Base-by-base conservation (phyloP, 2,888 invertebrate genomes). In the Andrena bicolor region DNA sequence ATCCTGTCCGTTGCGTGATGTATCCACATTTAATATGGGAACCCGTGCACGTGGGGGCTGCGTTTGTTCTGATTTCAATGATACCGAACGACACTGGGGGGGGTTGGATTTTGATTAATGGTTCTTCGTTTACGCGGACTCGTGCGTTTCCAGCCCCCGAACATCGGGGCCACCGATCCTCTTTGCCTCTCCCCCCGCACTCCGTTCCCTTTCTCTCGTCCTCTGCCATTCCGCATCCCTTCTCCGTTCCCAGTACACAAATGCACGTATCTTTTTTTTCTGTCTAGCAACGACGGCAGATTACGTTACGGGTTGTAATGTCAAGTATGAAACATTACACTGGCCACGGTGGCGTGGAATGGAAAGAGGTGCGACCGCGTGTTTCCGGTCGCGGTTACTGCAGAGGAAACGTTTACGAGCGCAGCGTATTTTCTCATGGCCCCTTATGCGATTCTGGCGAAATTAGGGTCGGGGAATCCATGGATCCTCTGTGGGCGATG, bases 1-100 rank as follows among this genome's bases (percentile, higher is more conserved):
- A 78, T 68, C 82, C 88, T 88, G 84, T 49, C 74, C 75, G 81
- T 80, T 81, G 80, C 85, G 84, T 89, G 89, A 89, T 89, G 86
- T 86, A 89, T 89, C 82, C 82, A 64, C 83, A 77, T 88, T 89
- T 89, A 89, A 89, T 89, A 89, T 86, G 89, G 80, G 85, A 89
- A 89, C 82, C 80, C 78, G 84, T 63, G 68, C 88, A 85, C 86
- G 70, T 81, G 76, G 76, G 76, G 76, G 51, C 49, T 53, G 20
- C 83, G 86, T 86, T 89, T 85, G 89, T 88, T 89, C 88, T 78
- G 88, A 89, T 89, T 89, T 88, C 86, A 85, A 84, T 85, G 89
- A 88, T 88, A 89, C 85, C 86, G 66, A 84, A 88, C 78, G 84
- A 86, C 85, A 84, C 73, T 65, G 53, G 53, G n/a, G 74, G 80